Evolutionary conservation across 2,797 vertebrate species (phyloP).

Genomic region (Muscicapa striata): DNA sequence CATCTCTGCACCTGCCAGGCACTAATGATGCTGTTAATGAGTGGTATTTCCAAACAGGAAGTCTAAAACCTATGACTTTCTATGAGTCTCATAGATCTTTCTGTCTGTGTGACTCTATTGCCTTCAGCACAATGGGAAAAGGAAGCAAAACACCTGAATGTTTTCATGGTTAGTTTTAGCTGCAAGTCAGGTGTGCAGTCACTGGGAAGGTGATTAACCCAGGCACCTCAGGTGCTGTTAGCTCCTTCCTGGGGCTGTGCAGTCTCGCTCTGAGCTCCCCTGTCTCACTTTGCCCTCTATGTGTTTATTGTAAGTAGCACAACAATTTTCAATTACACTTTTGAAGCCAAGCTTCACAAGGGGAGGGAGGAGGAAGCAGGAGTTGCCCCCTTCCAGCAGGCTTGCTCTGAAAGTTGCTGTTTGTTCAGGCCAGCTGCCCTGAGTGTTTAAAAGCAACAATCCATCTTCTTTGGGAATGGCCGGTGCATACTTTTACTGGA

Average conservation of each 20-base stretch:
- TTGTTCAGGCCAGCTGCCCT: neutral
- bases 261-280: neutral
- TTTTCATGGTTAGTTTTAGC: neutral
- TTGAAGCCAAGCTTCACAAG: neutral
- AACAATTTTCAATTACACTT: neutral
- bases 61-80: neutral
- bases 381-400: neutral
- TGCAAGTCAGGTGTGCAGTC: neutral
- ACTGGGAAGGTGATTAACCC: neutral
- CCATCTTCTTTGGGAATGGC: neutral
- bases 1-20: neutral
- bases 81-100: neutral
- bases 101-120: neutral
- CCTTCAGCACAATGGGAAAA: neutral
- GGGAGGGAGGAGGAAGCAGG: neutral
- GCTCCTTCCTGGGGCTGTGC: neutral
- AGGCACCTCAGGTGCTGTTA: fast-evolving
- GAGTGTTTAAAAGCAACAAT: neutral
- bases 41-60: neutral
- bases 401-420: neutral
- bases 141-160: neutral
- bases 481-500: neutral
- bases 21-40: neutral
- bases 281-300: neutral
- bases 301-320: neutral